Base-by-base conservation (phyloP, 1,140 invertebrate species). In the Magallana gigas region DNA sequence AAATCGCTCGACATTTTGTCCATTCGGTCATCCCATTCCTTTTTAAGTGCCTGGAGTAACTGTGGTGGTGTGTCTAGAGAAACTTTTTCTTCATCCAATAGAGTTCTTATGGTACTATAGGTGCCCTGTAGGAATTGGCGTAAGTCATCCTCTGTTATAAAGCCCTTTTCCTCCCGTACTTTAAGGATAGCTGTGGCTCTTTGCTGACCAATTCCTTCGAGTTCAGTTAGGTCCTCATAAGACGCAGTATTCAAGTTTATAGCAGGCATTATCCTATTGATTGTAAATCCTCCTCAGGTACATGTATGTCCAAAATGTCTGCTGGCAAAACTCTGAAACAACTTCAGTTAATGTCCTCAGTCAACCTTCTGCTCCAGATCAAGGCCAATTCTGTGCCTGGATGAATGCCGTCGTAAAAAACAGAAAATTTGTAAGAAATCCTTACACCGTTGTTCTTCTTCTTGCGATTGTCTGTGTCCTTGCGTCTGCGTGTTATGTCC, bases 361-460 rank as follows among this genome's bases (percentile, higher is more conserved):
- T 62, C 60, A 62, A 62, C 60, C 60, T 16, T 62, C 60, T 62
- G 60, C 60, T 62, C 60, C 60, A 62, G 60, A 62, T 62, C 60
- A 62, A 62, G 60, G 11, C 60, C 11, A 62, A 62, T 62, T 62
- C 60, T 62, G 12, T 62, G 12, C 60, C 60, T 62, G 60, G 60
- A 62, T 9, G 60, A 9, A 62, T 62, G 60, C 60, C 60, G 60
- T 62, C 60, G 11, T 62, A 14, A 62, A 62, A 62, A 62, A 62
- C 60, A 62, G 60, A 62, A 62, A 62, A 62, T 62, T 62, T 62
- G 60, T 62, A 9, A 62, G 60, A 62, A 62, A 62, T 62, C 11
- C 60, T 62, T 62, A 62, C 60, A 62, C 60, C 60, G 60, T 62
- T 62, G 60, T 62, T 62, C 60, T 62, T 62, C 60, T n/a, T 62